A percentile compares a stretch with the other conserved stretches of the same genome.
Conservation (phyloP, 2,113 vertebrate species). For the Pelvicachromis taeniatus region DNA sequence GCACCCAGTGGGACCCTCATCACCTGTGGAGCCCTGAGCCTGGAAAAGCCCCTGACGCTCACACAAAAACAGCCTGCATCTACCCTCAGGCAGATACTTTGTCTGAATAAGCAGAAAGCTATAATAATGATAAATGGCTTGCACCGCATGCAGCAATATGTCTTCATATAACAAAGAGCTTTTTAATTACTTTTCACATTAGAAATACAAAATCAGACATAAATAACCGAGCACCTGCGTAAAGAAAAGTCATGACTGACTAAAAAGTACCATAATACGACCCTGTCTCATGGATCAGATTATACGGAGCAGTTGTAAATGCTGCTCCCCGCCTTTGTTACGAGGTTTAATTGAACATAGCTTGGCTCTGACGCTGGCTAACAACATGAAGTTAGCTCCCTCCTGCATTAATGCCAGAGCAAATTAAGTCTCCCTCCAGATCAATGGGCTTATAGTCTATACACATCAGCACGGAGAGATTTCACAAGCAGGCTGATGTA, state of each 20-base stretch:
- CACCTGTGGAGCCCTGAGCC: conserved; percentile 36
- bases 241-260: background rate
- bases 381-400: conserved; percentile 40
- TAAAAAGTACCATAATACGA: background rate
- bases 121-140: conserved; percentile 32
- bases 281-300: background rate
- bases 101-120: background rate
- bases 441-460: conserved; percentile 53
- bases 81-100: background rate
- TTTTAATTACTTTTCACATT: conserved; percentile 3
- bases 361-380: conserved; percentile 42
- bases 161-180: conserved; percentile 3
- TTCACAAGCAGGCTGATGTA: conserved; percentile 27
- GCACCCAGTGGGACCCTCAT: background rate
- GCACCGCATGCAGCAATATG: background rate
- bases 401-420: conserved; percentile 53
- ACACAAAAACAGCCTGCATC: background rate
- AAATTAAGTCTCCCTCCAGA: conserved; percentile 61
- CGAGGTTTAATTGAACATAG: conserved; percentile 48
- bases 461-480: conserved; percentile 31
- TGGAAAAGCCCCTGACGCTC: conserved; percentile 42
- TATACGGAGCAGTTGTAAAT: background rate
- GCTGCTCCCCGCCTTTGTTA: conserved; percentile 35
- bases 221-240: background rate
- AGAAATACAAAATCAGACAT: background rate